Evolutionary conservation across 2,888 invertebrate species (phyloP).

Genomic region (Tinea pellionella): DNA sequence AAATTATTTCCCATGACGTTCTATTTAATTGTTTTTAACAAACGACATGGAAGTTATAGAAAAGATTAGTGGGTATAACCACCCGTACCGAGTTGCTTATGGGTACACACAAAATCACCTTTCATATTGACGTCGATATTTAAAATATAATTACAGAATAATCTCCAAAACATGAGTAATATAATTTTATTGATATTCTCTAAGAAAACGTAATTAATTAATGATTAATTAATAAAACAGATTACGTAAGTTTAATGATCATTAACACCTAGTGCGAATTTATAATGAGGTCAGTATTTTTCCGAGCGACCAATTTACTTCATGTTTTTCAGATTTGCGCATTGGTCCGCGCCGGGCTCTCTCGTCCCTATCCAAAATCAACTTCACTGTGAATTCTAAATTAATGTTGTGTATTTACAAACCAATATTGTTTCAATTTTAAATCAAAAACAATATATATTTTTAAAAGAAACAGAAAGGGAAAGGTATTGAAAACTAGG

Average conservation of each 20-base stretch:
- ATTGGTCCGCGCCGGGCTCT: constrained; percentile 56
- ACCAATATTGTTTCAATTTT: neutral
- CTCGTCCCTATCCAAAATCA: constrained; percentile 36
- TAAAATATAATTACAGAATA: no score
- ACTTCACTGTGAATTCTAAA: constrained; percentile 21
- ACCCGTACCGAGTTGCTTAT: no score
- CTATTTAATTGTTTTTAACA: neutral
- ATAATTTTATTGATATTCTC: no score
- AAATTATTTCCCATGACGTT: neutral
- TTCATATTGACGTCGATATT: no score
- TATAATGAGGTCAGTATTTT: constrained; percentile 11
- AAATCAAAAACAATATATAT: neutral
- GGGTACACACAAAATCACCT: no score
- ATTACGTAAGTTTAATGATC: neutral
- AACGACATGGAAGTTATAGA: neutral
- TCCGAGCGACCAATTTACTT: constrained; percentile 2
- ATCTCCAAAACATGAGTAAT: no score
- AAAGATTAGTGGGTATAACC: no score
- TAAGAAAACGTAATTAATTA: neutral
- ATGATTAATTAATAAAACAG: neutral
- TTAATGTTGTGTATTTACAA: neutral
- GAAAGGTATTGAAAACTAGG: constrained; percentile 2
- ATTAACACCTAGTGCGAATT: neutral
- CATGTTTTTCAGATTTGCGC: constrained; percentile 52
- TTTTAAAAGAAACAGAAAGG: neutral